Evolutionary conservation across 2,113 vertebrate species (phyloP).

Genomic region (Sebastes fasciatus): DNA sequence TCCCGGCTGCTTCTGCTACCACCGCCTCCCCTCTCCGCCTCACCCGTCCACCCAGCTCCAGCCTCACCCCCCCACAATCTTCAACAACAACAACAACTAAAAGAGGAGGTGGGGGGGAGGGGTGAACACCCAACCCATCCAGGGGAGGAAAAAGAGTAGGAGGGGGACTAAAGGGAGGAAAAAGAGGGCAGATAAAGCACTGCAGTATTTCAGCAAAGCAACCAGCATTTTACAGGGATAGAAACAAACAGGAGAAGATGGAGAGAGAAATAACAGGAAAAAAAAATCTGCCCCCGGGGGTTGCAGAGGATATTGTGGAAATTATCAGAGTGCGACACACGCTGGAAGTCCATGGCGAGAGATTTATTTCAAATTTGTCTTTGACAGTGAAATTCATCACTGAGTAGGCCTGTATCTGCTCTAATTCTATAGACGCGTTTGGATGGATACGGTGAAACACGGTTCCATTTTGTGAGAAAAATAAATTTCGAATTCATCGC

Average conservation of each 20-base stretch:
- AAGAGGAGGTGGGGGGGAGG: constrained; percentile 3
- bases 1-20: constrained; percentile 70
- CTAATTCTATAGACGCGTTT: constrained; percentile 62
- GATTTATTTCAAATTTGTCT: constrained; percentile 82
- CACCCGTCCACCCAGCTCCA: constrained; percentile 48
- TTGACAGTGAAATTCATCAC: constrained; percentile 80
- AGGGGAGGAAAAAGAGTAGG: constrained; percentile 37
- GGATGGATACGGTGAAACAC: constrained; percentile 21
- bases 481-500: constrained; percentile 5
- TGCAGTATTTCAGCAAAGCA: constrained; percentile 85
- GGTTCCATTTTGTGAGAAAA: constrained; percentile 2
- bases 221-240: constrained; percentile 82
- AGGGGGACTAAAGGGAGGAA: constrained; percentile 58
- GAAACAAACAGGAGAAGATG: constrained; percentile 76
- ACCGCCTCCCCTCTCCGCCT: constrained; percentile 55
- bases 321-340: constrained; percentile 81
- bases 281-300: constrained; percentile 74
- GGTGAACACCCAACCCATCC: constrained; percentile 33
- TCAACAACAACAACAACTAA: constrained; percentile 73
- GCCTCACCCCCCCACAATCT: constrained; percentile 5
- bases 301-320: constrained; percentile 82
- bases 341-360: constrained; percentile 75
- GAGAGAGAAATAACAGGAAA: constrained; percentile 57
- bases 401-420: constrained; percentile 51
- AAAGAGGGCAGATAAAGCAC: constrained; percentile 76